Base-by-base conservation (phyloP, 1,140 invertebrate species). In the Formica selysi region DNA sequence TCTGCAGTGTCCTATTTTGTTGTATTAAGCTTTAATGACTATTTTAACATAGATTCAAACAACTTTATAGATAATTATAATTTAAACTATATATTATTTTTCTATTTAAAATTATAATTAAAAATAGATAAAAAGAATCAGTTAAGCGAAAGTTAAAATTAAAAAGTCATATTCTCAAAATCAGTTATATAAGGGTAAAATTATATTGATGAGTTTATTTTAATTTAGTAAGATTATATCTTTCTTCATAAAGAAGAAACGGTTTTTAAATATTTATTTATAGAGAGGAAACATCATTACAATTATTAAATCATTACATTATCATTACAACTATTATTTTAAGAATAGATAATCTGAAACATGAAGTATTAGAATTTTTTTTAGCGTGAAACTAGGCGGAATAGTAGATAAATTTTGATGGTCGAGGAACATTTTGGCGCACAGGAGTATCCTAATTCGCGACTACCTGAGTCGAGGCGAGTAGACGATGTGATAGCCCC, bases 371-470 rank as follows among this genome's bases (percentile, higher is more conserved):
- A 79, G 16, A 2, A 79, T 67, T 57, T 76, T 76, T 57, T 76
- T 85, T 76, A 32, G 26, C 73, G 32, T 64, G 41, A 13, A 76
- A 64, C 29, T 65, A 48, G 61, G 22, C 38, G 41, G 44, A 65
- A 29, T 32, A 3, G 61, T 59, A 79, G 84, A 85, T 88, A 91
- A 88, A 92, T 86, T 90, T 78, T 76, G 71, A 84, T 78, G 79
- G 85, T 87, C 71, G 61, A 62, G 68, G 16, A 84, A 86, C 61
- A 44, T 85, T 76, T 61, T 51, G 62, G 61, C 74, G 85, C 88
- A 81, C 86, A 90, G 87, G 87, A 89, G 90, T 92, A 86, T 87
- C 73, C 87, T 89, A 92, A 93, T 91, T 91, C 86, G 73, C 87
- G 76, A 68, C 86, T 85, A 87, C 70, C 86, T 83, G 78, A 87